Evolutionary conservation across 23 tunicate genomes (phyloP).

Genomic region (Ciona savignyi): DNA sequence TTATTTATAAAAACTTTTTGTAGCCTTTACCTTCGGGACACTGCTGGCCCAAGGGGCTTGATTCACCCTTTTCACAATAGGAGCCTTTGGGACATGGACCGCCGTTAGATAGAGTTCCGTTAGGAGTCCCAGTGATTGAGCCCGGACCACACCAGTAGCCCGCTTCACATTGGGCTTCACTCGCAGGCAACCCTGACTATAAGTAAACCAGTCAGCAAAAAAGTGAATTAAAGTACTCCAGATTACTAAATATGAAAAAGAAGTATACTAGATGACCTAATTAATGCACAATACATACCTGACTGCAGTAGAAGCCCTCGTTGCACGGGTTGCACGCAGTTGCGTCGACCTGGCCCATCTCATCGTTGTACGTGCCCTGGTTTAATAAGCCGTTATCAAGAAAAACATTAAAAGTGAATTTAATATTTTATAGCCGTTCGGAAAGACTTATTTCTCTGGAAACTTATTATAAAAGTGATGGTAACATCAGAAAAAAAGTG

Average conservation of each 20-base stretch:
- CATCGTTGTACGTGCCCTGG: slow-evolving; percentile 89
- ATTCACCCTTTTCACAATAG: slow-evolving; percentile 46
- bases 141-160: slow-evolving; percentile 88
- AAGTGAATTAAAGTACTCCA: too few relatives aligned
- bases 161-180: slow-evolving; percentile 53
- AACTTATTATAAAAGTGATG: too few relatives aligned
- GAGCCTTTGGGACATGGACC: slow-evolving; percentile 91
- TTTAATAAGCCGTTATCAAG: background rate
- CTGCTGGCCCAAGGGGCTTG: slow-evolving; percentile 9
- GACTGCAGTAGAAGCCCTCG: slow-evolving; percentile 56
- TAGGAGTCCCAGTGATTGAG: slow-evolving; percentile 49
- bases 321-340: slow-evolving; percentile 55
- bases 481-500: too few relatives aligned
- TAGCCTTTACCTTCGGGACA: too few relatives aligned
- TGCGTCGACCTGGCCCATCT: slow-evolving; percentile 19
- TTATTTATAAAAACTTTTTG: too few relatives aligned
- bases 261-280: too few relatives aligned
- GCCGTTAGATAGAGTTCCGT: slow-evolving; percentile 33
- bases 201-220: background rate
- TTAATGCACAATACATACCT: slow-evolving; percentile 49
- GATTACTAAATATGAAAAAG: background rate
- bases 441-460: too few relatives aligned
- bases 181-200: slow-evolving; percentile 43
- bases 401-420: too few relatives aligned
- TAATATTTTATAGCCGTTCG: too few relatives aligned